Evolutionary conservation across 2,888 invertebrate species (phyloP), one percentile per base, ranked within the genome.

Genomic region (Morpho achilles): DNA sequence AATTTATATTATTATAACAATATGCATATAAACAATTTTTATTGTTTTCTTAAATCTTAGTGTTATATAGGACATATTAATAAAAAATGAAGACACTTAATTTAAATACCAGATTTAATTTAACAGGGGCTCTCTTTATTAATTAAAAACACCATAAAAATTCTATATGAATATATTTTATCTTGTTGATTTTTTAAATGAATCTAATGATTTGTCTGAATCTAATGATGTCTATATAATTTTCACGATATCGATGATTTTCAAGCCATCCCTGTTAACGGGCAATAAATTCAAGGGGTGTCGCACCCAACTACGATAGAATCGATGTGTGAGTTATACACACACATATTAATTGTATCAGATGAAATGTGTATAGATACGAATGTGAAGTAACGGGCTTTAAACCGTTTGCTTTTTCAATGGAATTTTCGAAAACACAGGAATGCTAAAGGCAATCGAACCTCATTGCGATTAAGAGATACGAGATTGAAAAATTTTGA

Each of bases 251-350:
- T 23, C 46, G 62, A 71, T 68, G 67, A 59, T 70, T 43, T 32
- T 56, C 66, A 61, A 53, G 32, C 61, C 57, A 40, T 43, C 61
- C 67, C 65, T 56, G 58, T 52, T 54, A 55, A 56, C 73, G 73
- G 71, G 74, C 74, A 77, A 81, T 79, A 75, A 75, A 77, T 77
- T 75, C 72, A 76, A 75, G 76, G 83, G 83, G 83, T 81, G 83
- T 79, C 75, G 75, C 80, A 80, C 79, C 80, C 80, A 76, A 70
- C 65, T 61, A 66, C 71, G 41, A 45, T 60, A 41, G 54, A 59
- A 51, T 58, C 46, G 53, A 54, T 73, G 73, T 79, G 73, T 76
- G 77, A 56, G 71, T 75, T 57, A 56, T 56, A 41, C 55, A 63
- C 64, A 50, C 72, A 75, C 76, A 75, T 69, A 73, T 64, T 48